A percentile compares a stretch with the other conserved stretches of the same genome.
Evolutionary conservation across 2,888 invertebrate species (phyloP).

Genomic region (Drosophila paramelanica): DNA sequence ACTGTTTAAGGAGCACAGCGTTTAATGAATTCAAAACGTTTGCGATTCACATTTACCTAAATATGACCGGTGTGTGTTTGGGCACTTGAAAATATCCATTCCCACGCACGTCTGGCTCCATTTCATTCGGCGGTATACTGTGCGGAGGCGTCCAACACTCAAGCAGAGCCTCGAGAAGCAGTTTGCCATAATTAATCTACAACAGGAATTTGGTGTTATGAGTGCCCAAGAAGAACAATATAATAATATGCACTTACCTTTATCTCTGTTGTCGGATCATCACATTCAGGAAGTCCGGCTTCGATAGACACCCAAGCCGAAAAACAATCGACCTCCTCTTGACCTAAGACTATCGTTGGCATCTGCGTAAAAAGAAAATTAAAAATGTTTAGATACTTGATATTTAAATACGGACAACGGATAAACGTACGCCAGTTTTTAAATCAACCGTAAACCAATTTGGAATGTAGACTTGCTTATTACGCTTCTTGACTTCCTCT

Average conservation of each 20-base stretch:
- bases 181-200: slow-evolving; percentile 96
- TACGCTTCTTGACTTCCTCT: slow-evolving; percentile 95
- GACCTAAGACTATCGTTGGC: slow-evolving; percentile 97
- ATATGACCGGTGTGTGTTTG: slow-evolving; percentile 97
- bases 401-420: not conserved
- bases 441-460: slow-evolving; percentile 99
- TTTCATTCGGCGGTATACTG: slow-evolving; percentile 87
- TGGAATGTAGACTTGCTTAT: slow-evolving; percentile 97
- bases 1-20: slow-evolving; percentile 85
- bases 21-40: not conserved
- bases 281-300: slow-evolving; percentile 92
- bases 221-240: not conserved
- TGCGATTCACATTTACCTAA: slow-evolving; percentile 87
- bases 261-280: slow-evolving; percentile 83
- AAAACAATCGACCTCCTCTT: slow-evolving; percentile 99
- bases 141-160: slow-evolving; percentile 96
- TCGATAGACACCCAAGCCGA: slow-evolving; percentile 99
- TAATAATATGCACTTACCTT: slow-evolving; percentile 68
- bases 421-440: slow-evolving; percentile 94
- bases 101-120: slow-evolving; percentile 90
- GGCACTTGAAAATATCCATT: slow-evolving; percentile 96
- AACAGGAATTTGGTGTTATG: slow-evolving; percentile 1
- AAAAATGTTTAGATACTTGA: not conserved
- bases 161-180: slow-evolving; percentile 96
- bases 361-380: slow-evolving; percentile 87